Percentiles rank a stretch among this genome's conserved stretches.
Evolutionary conservation across 1,140 invertebrate genomes (phyloP).

Genomic region (Lasioglossum baleicum): DNA sequence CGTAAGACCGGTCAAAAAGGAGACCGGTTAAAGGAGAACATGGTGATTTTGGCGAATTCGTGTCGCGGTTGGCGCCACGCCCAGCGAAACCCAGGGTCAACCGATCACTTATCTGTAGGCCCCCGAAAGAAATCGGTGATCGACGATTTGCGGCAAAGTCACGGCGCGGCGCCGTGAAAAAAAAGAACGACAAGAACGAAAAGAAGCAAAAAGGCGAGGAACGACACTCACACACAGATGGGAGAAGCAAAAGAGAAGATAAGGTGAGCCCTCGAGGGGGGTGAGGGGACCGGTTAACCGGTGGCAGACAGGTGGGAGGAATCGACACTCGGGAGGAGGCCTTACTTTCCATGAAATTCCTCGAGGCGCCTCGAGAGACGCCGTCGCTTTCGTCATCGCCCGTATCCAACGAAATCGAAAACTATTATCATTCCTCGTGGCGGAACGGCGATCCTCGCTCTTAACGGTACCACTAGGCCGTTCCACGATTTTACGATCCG

Average conservation of each 20-base stretch:
- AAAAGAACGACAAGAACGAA: no score
- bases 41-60: no score
- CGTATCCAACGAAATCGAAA: constrained; percentile 52
- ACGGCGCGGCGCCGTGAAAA: no score
- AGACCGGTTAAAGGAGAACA: no score
- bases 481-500: background rate
- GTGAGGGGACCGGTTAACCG: constrained; percentile 18
- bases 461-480: background rate
- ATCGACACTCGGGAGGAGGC: constrained; percentile 26
- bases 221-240: no score
- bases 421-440: constrained; percentile 35
- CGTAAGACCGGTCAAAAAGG: no score
- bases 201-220: no score
- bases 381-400: constrained; percentile 54
- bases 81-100: no score
- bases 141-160: no score
- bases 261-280: constrained; percentile 18
- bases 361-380: constrained; percentile 42
- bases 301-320: constrained; percentile 1
- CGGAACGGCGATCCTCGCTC: constrained; percentile 8
- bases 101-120: no score
- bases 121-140: no score
- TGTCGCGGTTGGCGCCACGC: no score
- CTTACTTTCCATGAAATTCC: constrained; percentile 65
- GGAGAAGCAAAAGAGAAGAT: background rate